Conservation (phyloP, 2,888 invertebrate species). For the Leptopterna dolabrata region DNA sequence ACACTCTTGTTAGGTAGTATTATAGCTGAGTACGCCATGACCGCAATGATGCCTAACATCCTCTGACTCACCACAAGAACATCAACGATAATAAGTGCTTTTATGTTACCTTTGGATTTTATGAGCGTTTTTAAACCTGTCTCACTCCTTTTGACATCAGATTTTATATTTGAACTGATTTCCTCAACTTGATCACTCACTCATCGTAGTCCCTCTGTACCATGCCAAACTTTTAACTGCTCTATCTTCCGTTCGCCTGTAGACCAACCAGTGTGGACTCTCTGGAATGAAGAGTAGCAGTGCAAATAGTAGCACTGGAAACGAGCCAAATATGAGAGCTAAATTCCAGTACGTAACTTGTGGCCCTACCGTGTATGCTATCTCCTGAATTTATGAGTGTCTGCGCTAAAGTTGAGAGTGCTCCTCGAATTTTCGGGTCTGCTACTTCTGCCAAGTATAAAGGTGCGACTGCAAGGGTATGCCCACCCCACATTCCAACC, state of each 20-base stretch:
- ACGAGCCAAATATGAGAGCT: constrained; percentile 71
- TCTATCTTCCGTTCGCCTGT: constrained; percentile 70
- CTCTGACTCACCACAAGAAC: constrained; percentile 55
- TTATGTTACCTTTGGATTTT: constrained; percentile 56
- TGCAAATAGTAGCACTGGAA: constrained; percentile 71
- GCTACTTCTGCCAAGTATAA: constrained; percentile 87
- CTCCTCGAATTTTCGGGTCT: constrained; percentile 69
- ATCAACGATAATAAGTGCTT: constrained; percentile 59
- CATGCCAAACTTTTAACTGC: constrained; percentile 72
- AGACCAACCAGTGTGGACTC: constrained; percentile 73
- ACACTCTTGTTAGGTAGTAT: constrained; percentile 55
- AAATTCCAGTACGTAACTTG: constrained; percentile 71
- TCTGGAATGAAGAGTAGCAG: constrained; percentile 76
- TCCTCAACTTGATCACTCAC: constrained; percentile 43
- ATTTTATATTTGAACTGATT: constrained; percentile 55
- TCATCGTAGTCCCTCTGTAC: constrained; percentile 72
- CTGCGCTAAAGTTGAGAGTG: constrained; percentile 72
- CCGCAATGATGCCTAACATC: constrained; percentile 58
- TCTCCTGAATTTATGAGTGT: constrained; percentile 72
- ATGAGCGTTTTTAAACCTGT: constrained; percentile 55
- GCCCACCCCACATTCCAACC: constrained; percentile 67
- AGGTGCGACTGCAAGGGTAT: constrained; percentile 79
- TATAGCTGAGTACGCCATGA: constrained; percentile 59
- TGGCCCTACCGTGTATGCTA: constrained; percentile 73
- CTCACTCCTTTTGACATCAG: neutral